Evolutionary conservation across 2,797 vertebrate genomes (phyloP).

Genomic region (Myotis planiceps): DNA sequence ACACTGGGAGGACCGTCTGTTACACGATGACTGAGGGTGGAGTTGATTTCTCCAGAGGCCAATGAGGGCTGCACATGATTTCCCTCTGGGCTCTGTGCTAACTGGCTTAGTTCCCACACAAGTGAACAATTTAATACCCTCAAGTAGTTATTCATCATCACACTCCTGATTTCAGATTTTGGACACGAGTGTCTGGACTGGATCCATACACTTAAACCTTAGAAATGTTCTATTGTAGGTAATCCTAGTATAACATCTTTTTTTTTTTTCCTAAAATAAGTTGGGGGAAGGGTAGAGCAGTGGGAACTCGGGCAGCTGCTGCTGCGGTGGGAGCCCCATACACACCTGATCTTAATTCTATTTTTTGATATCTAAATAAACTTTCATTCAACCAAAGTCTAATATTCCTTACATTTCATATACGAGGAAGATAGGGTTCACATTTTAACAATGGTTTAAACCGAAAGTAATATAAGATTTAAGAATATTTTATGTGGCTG

Average conservation of each 20-base stretch:
- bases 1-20: neutral
- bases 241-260: neutral
- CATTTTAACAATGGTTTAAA: neutral
- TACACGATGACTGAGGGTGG: accelerated
- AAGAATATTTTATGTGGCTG: neutral
- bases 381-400: neutral
- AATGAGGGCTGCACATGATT: accelerated
- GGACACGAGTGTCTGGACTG: neutral
- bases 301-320: neutral
- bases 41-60: neutral
- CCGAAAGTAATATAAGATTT: neutral
- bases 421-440: neutral
- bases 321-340: accelerated
- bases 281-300: neutral
- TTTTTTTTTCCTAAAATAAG: neutral
- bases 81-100: neutral
- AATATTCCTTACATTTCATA: neutral
- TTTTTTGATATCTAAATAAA: neutral
- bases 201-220: neutral
- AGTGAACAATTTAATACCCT: neutral
- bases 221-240: neutral
- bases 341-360: neutral
- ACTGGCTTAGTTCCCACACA: neutral
- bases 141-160: neutral
- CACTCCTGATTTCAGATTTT: neutral